Conservation (phyloP, 2,797 vertebrate genomes). For the Sebastes umbrosus region DNA sequence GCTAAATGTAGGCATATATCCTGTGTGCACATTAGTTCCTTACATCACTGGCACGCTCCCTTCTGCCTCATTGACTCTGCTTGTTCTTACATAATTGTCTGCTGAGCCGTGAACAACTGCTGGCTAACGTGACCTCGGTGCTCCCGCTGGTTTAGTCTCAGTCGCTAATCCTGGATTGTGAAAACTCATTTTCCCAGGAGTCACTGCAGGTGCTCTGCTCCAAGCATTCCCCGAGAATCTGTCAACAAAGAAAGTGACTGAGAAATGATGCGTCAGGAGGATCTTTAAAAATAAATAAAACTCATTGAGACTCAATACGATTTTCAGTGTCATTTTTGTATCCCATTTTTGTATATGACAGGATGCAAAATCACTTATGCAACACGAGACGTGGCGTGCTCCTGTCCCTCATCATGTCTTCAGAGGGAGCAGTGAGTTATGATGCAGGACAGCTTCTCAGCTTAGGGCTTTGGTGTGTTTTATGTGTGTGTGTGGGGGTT, state of each 20-base stretch:
- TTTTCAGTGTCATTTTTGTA: neutral
- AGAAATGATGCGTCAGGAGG: neutral
- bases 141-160: constrained; percentile 2
- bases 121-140: constrained; percentile 19
- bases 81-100: constrained; percentile 51
- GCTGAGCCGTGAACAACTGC: constrained; percentile 38
- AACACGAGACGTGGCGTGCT: neutral
- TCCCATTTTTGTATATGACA: neutral
- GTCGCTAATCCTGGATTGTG: constrained; percentile 13
- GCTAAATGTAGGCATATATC: constrained; percentile 24
- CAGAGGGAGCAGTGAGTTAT: neutral
- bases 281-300: neutral
- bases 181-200: constrained; percentile 25
- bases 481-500: neutral
- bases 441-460: constrained; percentile 7
- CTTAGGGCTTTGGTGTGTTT: neutral
- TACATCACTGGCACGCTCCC: neutral
- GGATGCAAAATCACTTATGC: neutral
- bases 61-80: constrained; percentile 52
- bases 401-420: neutral
- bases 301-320: neutral
- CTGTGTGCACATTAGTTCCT: constrained; percentile 9
- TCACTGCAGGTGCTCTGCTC: neutral
- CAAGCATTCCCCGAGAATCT: neutral
- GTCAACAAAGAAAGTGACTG: neutral